Conservation (phyloP, 2,888 invertebrate genomes). For the Mystacides longicornis region DNA sequence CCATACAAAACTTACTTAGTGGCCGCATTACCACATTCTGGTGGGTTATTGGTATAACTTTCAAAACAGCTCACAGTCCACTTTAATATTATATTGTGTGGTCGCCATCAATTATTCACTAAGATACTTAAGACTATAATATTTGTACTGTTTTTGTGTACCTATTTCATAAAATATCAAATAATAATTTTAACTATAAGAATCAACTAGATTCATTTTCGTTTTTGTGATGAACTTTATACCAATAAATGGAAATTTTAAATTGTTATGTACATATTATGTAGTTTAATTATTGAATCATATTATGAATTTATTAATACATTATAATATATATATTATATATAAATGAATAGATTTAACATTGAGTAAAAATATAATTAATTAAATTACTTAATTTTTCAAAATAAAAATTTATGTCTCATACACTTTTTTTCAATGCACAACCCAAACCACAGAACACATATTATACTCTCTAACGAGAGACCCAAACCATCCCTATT, state of each 20-base stretch:
- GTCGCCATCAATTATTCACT: not conserved
- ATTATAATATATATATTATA: not conserved
- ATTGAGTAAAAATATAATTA: not conserved
- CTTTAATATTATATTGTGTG: no score
- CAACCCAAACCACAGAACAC: no score
- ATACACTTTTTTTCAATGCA: not conserved
- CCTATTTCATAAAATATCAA: not conserved
- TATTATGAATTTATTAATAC: not conserved
- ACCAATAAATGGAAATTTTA: not conserved
- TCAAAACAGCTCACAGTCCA: no score
- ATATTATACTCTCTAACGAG: no score
- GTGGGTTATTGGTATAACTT: no score
- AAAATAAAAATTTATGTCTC: not conserved
- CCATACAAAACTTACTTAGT: no score
- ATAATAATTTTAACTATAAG: not conserved
- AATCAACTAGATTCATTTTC: not conserved
- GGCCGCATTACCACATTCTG: no score
- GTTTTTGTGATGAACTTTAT: not conserved
- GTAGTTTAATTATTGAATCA: not conserved
- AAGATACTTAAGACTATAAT: not conserved
- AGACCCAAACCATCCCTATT: no score
- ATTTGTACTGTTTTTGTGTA: not conserved
- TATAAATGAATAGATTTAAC: not conserved
- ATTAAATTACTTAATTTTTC: not conserved
- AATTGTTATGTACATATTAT: no score